Evolutionary conservation across 2,113 vertebrate genomes (phyloP), one percentile per base, ranked within the genome.

Genomic region (Sterrhoptilus dennistouni): DNA sequence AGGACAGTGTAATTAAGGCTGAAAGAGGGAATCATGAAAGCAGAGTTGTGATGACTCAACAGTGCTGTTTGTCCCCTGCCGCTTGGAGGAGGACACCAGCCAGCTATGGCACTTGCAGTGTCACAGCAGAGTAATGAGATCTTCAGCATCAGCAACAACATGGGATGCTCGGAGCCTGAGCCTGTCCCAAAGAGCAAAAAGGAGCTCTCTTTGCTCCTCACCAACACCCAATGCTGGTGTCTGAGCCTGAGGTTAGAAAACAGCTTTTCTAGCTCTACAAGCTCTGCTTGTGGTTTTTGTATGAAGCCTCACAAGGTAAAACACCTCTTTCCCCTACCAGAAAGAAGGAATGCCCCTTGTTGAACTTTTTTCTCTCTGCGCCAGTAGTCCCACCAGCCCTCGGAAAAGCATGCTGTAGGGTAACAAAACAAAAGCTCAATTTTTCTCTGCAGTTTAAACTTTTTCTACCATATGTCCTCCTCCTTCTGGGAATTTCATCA

Each of bases 41-140:
- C 82, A 38, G 38, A 90, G 11, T 77, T 6, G 0, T 9, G 31
- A 86, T 1, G 6, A 59, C 40, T 50, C 38, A 79, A 16, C 16
- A 42, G 38, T 36, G 23, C 21, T 71, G 31, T 25, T 66, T 71
- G 17, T 70, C 15, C 40, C 8, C 49, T 74, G 40, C n/a, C 2
- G 0, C 36, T 56, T 40, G 49, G 47, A 76, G 19, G 19, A 49
- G 33, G 28, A 44, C 47, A 68, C 20, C 35, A 47, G 14, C 33
- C 29, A 47, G 9, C 49, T 28, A 6, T 1, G 1, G 44, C 7
- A 0, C 19, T 17, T 44, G 15, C 27, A 68, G 11, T 6, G 1
- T 71, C 35, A 60, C n/a, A 53, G 36, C 52, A 5, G 2, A 36
- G 36, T 29, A 54, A 54, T 9, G 21, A n/a, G 20, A 50, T 63